Percentiles rank a stretch among this genome's conserved stretches.
Evolutionary conservation across 2,888 invertebrate species (phyloP).

Genomic region (Lumbricus terrestris): DNA sequence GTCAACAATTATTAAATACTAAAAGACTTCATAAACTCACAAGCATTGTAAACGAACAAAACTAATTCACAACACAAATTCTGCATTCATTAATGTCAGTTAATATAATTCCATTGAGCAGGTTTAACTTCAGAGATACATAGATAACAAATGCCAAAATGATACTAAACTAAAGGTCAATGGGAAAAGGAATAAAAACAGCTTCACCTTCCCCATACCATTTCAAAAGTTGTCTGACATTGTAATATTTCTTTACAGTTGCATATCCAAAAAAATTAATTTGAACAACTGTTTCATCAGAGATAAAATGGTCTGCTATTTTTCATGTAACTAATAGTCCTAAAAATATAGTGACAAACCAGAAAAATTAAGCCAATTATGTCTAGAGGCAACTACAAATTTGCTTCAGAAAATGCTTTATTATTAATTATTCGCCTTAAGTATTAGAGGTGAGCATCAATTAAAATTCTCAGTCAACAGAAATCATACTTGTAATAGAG

Average conservation of each 20-base stretch:
- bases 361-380: neutral
- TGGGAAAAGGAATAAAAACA: neutral
- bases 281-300: neutral
- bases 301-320: neutral
- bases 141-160: neutral
- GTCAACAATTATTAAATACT: neutral
- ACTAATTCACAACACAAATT: neutral
- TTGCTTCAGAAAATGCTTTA: neutral
- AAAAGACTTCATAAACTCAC: neutral
- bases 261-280: neutral
- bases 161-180: neutral
- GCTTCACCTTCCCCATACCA: neutral
- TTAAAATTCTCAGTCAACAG: too few species aligned
- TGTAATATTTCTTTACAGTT: neutral
- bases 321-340: neutral
- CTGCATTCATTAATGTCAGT: neutral
- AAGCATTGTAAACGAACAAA: neutral
- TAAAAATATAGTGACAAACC: neutral
- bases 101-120: neutral
- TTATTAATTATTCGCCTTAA: too few species aligned
- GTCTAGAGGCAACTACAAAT: neutral
- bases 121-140: neutral
- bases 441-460: too few species aligned
- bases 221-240: neutral
- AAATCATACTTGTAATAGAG: too few species aligned